phyloP scores from a whole-genome alignment of 2,888 invertebrate genomes.

The Lithophane socia region DNA sequence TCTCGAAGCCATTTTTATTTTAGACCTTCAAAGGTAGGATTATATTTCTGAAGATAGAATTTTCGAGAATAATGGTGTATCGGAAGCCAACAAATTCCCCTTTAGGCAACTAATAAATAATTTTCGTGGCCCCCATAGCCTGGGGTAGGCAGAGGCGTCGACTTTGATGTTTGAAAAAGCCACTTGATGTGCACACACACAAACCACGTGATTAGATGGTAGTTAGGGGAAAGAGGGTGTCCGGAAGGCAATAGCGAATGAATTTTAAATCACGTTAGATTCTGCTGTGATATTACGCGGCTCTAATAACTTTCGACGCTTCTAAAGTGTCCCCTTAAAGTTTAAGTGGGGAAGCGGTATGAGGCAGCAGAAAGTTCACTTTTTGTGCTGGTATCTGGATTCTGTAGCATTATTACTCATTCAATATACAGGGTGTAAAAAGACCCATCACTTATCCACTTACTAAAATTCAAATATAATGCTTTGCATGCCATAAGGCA shows the following conservation, averaged over 20 bases:
- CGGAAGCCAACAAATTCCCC: constrained; percentile 72
- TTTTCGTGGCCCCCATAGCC: constrained; percentile 74
- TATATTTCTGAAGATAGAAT: constrained; percentile 58
- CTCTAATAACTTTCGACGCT: constrained; percentile 42
- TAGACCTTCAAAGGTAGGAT: constrained; percentile 71
- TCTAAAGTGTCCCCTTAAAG: constrained; percentile 42
- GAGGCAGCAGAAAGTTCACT: neutral
- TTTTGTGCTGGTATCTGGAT: neutral
- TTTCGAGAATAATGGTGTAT: constrained; percentile 61
- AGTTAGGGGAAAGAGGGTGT: constrained; percentile 71
- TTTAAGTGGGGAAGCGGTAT: constrained; percentile 28
- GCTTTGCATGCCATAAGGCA: too few species aligned
- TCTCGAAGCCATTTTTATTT: constrained; percentile 69
- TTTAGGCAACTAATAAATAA: constrained; percentile 83
- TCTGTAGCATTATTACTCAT: constrained; percentile 7
- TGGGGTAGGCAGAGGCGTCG: constrained; percentile 69
- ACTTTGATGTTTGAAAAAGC: constrained; percentile 86
- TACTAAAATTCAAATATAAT: too few species aligned
- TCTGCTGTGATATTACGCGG: constrained; percentile 51
- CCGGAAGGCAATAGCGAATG: constrained; percentile 69
- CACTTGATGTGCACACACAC: constrained; percentile 82
- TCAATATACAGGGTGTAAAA: too few species aligned
- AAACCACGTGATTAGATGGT: constrained; percentile 83
- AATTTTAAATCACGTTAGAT: constrained; percentile 77
- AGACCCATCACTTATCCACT: too few species aligned